These are phyloP conservation scores for Brachyopa scutellaris DNA, from an alignment of 2,888 invertebrate species.

Conservation along the genomic window DNA sequence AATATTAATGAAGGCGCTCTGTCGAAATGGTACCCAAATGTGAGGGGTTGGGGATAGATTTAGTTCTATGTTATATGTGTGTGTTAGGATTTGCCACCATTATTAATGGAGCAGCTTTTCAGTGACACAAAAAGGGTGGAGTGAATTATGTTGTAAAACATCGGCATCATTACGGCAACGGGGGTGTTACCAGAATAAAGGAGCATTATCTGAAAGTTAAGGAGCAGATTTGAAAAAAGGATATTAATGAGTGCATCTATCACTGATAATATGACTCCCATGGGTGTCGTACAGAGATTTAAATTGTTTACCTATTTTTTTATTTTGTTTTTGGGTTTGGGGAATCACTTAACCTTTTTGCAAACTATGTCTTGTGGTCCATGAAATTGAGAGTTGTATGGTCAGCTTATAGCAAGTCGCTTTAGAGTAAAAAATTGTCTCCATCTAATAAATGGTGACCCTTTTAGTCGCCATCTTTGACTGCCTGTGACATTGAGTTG, in stretches of 20 bases:
- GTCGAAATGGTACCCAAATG: not conserved
- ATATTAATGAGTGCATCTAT: conserved; percentile 66
- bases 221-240: conserved; percentile 52
- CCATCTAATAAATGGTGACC: no score
- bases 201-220: conserved; percentile 42
- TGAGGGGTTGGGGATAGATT: not conserved
- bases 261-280: conserved; percentile 51
- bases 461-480: no score
- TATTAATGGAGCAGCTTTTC: conserved; percentile 35
- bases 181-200: no score
- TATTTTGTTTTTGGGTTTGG: not conserved
- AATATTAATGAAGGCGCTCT: conserved; percentile 66
- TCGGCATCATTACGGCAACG: conserved; percentile 41
- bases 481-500: no score
- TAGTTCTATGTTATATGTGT: conserved; percentile 28
- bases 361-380: not conserved
- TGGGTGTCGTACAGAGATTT: conserved; percentile 35
- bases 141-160: conserved; percentile 63
- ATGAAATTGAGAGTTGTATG: not conserved
- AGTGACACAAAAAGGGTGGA: conserved; percentile 36
- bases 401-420: no score
- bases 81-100: conserved; percentile 31
- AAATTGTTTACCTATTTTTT: conserved; percentile 22
- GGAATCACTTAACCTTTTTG: conserved; percentile 32
- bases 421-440: no score